Evolutionary conservation across 1,140 invertebrate species (phyloP), one percentile per base, ranked within the genome.

Genomic region (Pissodes strobi): DNA sequence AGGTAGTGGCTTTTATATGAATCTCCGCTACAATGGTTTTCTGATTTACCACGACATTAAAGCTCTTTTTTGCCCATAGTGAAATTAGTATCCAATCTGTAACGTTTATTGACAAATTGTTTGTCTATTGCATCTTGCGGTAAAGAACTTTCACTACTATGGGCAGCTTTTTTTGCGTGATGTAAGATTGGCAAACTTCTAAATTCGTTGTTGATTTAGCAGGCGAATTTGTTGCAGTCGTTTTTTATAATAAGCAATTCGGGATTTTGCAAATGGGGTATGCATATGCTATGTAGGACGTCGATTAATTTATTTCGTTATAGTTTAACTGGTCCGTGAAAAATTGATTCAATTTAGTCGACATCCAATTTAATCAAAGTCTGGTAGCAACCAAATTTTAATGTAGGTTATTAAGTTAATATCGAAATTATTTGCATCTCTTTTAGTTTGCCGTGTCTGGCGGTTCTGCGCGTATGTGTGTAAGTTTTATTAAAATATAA

Each of bases 41-140:
- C 67, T 63, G 49, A 71, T 69, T 69, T 69, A 64, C 43, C 41
- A 59, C 41, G 52, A 25, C 22, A 30, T 13, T 17, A 30, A 27
- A n/a, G 17, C 8, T 17, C 38, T 55, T 67, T 66, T 51, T 49
- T 52, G 45, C 25, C 19, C 12, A 48, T 62, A 66, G 71, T 68
- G 71, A 74, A 73, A 70, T 68, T 69, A 59, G 55, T 66, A 59
- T 67, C 64, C 59, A 52, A 66, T 67, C 64, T 74, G 71, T 73
- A 67, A 66, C 67, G 64, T 65, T 61, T 67, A 68, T 69, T 74
- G 66, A 69, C 68, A 72, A 72, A 72, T 66, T 51, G 45, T 66
- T 46, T 55, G 52, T 64, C 66, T 72, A 74, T 74, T 74, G 70
- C 70, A 73, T 73, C 68, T 70, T 74, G 73, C 53, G 73, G 73